Evolutionary conservation across 2,888 invertebrate species (phyloP).

Genomic region (Rhyacophila evoluta): DNA sequence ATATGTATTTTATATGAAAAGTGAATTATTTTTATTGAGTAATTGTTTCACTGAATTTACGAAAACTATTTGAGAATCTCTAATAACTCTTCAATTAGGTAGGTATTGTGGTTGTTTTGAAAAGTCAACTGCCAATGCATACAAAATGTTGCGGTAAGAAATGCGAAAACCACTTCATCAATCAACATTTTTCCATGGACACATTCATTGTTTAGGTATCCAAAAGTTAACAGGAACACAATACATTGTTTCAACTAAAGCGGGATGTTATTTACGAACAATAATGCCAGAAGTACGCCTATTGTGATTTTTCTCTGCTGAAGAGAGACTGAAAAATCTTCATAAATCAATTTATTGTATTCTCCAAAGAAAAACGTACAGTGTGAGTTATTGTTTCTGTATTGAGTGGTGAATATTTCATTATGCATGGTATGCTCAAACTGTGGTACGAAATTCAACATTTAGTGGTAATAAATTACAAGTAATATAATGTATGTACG

Average conservation of each 20-base stretch:
- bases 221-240: constrained; percentile 49
- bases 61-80: neutral
- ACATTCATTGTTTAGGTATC: constrained; percentile 45
- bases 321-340: constrained; percentile 15
- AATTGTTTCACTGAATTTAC: no score
- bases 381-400: neutral
- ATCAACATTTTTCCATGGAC: constrained; percentile 44
- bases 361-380: neutral
- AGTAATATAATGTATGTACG: no score
- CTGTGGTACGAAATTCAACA: neutral
- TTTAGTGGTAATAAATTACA: no score
- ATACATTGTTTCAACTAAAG: constrained; percentile 47
- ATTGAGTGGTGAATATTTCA: constrained; percentile 1
- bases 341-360: constrained; percentile 22
- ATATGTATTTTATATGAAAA: no score
- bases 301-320: constrained; percentile 40
- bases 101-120: neutral
- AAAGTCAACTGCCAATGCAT: constrained; percentile 22
- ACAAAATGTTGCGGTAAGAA: constrained; percentile 5
- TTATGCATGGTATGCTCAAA: neutral
- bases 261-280: constrained; percentile 50
- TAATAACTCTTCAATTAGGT: no score
- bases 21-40: no score
- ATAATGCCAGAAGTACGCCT: constrained; percentile 49
- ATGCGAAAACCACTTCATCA: constrained; percentile 48